phyloP scores from a whole-genome alignment of 2,888 invertebrate genomes.

The Lasioglossum lativentre region DNA sequence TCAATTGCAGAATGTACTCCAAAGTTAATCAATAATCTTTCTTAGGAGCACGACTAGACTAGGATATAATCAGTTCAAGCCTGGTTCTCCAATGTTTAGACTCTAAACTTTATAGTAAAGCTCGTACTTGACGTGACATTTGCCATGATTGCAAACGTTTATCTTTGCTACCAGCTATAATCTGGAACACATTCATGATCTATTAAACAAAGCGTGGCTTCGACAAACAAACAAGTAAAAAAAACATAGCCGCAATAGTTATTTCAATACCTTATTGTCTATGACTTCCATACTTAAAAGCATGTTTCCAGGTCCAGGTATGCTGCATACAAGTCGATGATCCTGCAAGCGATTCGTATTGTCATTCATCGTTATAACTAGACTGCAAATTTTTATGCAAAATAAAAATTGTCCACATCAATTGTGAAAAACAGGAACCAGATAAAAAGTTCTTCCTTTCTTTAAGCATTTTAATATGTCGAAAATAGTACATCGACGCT shows the following conservation, averaged over 20 bases:
- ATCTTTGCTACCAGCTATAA: constrained; percentile 90
- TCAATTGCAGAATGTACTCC: constrained; percentile 21
- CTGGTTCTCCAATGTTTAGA: constrained; percentile 63
- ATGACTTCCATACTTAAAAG: constrained; percentile 89
- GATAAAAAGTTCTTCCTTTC: no score
- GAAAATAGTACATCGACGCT: no score
- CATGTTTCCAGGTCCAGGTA: constrained; percentile 90
- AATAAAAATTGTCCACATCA: no score
- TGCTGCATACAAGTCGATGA: constrained; percentile 86
- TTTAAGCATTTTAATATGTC: no score
- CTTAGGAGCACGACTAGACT: constrained; percentile 58
- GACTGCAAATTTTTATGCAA: no score
- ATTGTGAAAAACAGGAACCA: no score
- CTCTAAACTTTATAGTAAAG: constrained; percentile 52
- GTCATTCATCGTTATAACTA: background rate
- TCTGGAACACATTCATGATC: constrained; percentile 84
- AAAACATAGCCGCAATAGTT: constrained; percentile 14
- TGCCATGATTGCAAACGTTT: constrained; percentile 88
- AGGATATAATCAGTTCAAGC: constrained; percentile 37
- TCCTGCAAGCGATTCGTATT: constrained; percentile 70
- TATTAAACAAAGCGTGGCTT: background rate
- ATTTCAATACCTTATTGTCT: constrained; percentile 86
- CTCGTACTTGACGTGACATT: constrained; percentile 85
- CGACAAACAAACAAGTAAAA: background rate
- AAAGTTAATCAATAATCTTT: constrained; percentile 22